These are phyloP conservation scores for Tineola bisselliella DNA, from an alignment of 2,888 invertebrate species.

Conservation along the genomic window DNA sequence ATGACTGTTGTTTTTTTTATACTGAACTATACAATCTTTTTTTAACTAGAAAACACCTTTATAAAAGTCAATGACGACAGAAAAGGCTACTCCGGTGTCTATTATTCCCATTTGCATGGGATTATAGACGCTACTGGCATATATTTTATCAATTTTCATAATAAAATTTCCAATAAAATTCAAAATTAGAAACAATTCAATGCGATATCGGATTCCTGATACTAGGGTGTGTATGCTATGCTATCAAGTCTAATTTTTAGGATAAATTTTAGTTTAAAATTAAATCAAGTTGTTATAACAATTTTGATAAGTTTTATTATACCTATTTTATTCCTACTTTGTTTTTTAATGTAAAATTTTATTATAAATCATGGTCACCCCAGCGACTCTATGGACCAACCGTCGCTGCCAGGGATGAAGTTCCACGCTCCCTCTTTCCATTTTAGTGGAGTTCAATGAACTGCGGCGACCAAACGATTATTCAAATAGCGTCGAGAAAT, in stretches of 20 bases:
- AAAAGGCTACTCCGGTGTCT: neutral
- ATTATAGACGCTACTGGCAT: neutral
- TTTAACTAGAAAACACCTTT: too few species aligned
- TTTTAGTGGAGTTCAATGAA: neutral
- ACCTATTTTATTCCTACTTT: too few species aligned
- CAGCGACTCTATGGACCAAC: neutral
- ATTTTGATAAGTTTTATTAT: too few species aligned
- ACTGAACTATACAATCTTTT: too few species aligned
- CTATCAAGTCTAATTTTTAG: too few species aligned
- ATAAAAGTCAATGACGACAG: neutral
- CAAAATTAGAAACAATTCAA: neutral
- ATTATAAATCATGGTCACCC: neutral
- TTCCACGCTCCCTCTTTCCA: neutral
- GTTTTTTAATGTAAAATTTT: too few species aligned
- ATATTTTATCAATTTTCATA: neutral
- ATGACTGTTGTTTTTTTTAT: too few species aligned
- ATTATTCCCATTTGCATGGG: neutral
- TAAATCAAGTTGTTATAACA: too few species aligned
- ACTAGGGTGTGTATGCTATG: neutral
- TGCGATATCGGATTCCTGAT: neutral
- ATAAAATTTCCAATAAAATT: slow-evolving; percentile 1
- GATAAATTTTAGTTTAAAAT: too few species aligned
- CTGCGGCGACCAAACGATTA: neutral
- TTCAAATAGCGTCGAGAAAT: neutral
- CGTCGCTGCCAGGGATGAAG: neutral